Evolutionary conservation across 2,888 invertebrate genomes (phyloP).

Genomic region (Anthoptus insignis): DNA sequence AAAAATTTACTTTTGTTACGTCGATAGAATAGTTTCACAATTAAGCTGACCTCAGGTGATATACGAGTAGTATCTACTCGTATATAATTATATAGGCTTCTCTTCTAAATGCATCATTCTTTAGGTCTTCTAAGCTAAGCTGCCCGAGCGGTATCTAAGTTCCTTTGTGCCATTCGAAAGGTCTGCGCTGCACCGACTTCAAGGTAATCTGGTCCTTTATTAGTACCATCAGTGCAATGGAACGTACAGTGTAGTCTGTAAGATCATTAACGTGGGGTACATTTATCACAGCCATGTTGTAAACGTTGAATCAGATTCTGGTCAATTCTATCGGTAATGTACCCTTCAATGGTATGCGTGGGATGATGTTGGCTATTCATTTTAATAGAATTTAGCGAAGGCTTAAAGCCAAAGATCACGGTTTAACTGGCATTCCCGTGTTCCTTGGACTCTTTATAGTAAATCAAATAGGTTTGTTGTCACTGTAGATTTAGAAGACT

Average conservation of each 20-base stretch:
- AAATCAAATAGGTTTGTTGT: background rate
- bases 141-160: conserved; percentile 41
- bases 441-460: background rate
- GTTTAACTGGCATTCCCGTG: background rate
- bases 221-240: conserved; percentile 50
- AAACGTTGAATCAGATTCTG: conserved; percentile 32
- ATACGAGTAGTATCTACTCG: too few relatives aligned
- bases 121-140: too few relatives aligned
- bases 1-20: background rate
- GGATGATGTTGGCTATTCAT: conserved; percentile 2
- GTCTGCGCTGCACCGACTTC: conserved; percentile 47
- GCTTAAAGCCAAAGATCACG: background rate
- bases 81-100: too few relatives aligned
- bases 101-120: too few relatives aligned
- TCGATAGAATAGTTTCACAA: background rate
- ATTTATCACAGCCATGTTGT: conserved; percentile 35
- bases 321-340: conserved; percentile 28
- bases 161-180: conserved; percentile 49
- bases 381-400: background rate
- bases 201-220: conserved; percentile 52
- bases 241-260: conserved; percentile 23
- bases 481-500: background rate
- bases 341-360: conserved; percentile 13
- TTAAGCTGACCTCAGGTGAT: too few relatives aligned
- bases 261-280: conserved; percentile 35